phyloP scores from a whole-genome alignment of 1,140 invertebrate genomes.

The Lamellibrachia luymesi region DNA sequence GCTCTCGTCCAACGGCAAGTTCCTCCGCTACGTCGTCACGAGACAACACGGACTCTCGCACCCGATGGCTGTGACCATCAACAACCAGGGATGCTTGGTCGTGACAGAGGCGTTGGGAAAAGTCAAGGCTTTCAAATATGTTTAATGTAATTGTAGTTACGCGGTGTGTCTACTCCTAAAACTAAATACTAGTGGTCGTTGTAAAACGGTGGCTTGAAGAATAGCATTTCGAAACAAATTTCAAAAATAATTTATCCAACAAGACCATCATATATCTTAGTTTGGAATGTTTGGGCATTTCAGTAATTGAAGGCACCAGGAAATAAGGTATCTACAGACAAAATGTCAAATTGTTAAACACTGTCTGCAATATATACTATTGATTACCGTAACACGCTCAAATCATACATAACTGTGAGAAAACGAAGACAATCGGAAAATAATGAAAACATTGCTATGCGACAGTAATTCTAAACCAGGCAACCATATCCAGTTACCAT shows the following conservation, averaged over 20 bases:
- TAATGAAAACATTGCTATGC: neutral
- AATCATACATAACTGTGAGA: neutral
- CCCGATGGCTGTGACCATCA: conserved; percentile 43
- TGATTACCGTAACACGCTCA: neutral
- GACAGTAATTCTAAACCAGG: neutral
- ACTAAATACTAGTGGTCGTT: neutral
- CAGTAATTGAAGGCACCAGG: neutral
- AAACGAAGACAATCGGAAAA: neutral
- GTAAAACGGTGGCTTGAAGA: neutral
- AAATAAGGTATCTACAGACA: neutral
- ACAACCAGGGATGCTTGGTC: conserved; percentile 39
- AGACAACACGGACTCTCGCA: conserved; percentile 45
- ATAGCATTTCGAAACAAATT: neutral
- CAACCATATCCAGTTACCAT: neutral
- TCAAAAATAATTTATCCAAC: neutral
- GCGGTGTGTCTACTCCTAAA: neutral
- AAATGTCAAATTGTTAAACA: neutral
- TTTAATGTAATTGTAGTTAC: conserved; percentile 27
- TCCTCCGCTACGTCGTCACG: conserved; percentile 42
- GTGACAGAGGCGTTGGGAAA: conserved; percentile 48
- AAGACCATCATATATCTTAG: neutral
- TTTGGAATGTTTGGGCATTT: neutral
- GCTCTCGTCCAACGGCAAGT: conserved; percentile 45
- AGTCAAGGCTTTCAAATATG: conserved; percentile 47
- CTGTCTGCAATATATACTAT: neutral